These are phyloP conservation scores for Drosophila lacteicornis DNA, from an alignment of 1,140 invertebrate genomes.

Conservation along the genomic window DNA sequence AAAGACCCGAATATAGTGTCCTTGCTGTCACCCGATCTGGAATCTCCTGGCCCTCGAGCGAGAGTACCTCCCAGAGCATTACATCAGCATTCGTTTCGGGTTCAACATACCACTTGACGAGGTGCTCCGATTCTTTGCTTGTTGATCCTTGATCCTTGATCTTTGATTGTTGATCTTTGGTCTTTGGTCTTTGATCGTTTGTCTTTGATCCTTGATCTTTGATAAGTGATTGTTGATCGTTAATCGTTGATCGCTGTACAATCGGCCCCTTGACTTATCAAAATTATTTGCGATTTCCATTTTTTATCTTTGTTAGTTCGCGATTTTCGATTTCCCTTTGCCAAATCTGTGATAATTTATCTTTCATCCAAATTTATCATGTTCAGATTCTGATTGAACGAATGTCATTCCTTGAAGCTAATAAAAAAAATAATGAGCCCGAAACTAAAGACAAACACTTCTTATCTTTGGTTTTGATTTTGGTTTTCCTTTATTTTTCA, in stretches of 20 bases:
- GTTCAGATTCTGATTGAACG: conserved; percentile 25
- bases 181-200: not conserved
- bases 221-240: conserved; percentile 14
- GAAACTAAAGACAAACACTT: conserved; percentile 45
- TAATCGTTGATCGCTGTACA: conserved; percentile 16
- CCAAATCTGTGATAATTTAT: conserved; percentile 7
- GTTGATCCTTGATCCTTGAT: no score
- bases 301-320: conserved; percentile 11
- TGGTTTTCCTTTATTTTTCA: not conserved
- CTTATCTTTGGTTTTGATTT: conserved; percentile 2
- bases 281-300: conserved; percentile 26
- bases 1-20: conserved; percentile 19
- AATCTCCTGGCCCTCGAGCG: conserved; percentile 4
- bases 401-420: conserved; percentile 29
- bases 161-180: not conserved
- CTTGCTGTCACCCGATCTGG: conserved; percentile 14
- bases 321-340: conserved; percentile 10
- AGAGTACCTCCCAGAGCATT: not conserved
- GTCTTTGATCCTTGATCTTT: conserved; percentile 3
- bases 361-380: conserved; percentile 53
- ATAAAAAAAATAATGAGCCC: conserved; percentile 58
- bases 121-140: conserved; percentile 6
- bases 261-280: conserved; percentile 20
- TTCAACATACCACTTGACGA: conserved; percentile 1
- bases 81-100: conserved; percentile 44